These are phyloP conservation scores for Eupeodes corollae DNA, from an alignment of 1,140 invertebrate genomes.

Conservation along the genomic window DNA sequence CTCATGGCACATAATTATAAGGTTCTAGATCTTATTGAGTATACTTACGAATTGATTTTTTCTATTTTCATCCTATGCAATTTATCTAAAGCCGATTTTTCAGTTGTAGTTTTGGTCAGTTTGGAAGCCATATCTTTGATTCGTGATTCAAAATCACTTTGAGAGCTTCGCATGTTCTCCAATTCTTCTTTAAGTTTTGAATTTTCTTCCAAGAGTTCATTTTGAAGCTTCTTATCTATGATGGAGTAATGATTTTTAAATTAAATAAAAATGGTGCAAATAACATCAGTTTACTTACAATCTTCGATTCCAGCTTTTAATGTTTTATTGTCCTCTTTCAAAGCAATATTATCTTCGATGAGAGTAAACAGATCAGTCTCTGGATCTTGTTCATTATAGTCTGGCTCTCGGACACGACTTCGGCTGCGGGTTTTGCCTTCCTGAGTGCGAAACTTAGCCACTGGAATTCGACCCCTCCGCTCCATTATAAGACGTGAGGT, in stretches of 20 bases:
- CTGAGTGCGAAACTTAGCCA: constrained; percentile 30
- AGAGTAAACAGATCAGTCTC: constrained; percentile 34
- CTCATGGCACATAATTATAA: too few relatives aligned
- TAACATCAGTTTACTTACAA: constrained; percentile 12
- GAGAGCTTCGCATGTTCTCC: constrained; percentile 18
- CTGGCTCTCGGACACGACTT: constrained; percentile 29
- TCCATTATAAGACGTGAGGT: too few relatives aligned
- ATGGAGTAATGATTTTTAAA: not conserved
- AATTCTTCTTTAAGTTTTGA: constrained; percentile 21
- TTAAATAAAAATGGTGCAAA: not conserved
- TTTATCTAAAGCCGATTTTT: constrained; percentile 29
- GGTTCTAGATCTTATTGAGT: not conserved
- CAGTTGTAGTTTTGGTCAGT: constrained; percentile 21
- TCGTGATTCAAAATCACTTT: constrained; percentile 18
- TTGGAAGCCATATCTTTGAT: constrained; percentile 24
- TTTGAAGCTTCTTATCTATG: constrained; percentile 27
- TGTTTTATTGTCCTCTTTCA: constrained; percentile 33
- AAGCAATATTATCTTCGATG: constrained; percentile 32
- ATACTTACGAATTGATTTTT: constrained; percentile 22
- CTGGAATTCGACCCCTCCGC: constrained; percentile 15
- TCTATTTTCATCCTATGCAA: constrained; percentile 34
- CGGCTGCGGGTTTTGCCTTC: constrained; percentile 32
- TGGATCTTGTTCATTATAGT: constrained; percentile 33
- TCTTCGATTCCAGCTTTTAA: constrained; percentile 29
- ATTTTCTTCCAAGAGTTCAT: constrained; percentile 22